A percentile compares a stretch with the other conserved stretches of the same genome.
These are phyloP conservation scores for cattle (Bos taurus) DNA, from an alignment of 2,113 vertebrate species.

Conservation along the genomic window ARS-UCD2.0 NC_037337.1:74239501-74240000, in stretches of 20 bases:
- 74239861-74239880: constrained; percentile 5
- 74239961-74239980: neutral
- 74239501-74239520: neutral
- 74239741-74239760: constrained; percentile 26
- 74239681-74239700: neutral
- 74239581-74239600: neutral
- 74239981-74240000: neutral
- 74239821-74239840: neutral
- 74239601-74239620: neutral
- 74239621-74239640: neutral
- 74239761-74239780: constrained; percentile 25
- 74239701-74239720: neutral
- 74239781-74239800: neutral
- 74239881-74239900: constrained; percentile 11
- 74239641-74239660: neutral
- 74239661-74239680: neutral
- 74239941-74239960: constrained; percentile 8
- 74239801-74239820: constrained; percentile 16
- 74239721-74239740: neutral
- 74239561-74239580: neutral
- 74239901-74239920: neutral
- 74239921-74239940: constrained; percentile 20
- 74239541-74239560: neutral
- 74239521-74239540: too few species aligned
- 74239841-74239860: constrained; percentile 29